Evolutionary conservation across 1,140 invertebrate species (phyloP), one percentile per base, ranked within the genome.

Genomic region (Zaprionus ornatus): DNA sequence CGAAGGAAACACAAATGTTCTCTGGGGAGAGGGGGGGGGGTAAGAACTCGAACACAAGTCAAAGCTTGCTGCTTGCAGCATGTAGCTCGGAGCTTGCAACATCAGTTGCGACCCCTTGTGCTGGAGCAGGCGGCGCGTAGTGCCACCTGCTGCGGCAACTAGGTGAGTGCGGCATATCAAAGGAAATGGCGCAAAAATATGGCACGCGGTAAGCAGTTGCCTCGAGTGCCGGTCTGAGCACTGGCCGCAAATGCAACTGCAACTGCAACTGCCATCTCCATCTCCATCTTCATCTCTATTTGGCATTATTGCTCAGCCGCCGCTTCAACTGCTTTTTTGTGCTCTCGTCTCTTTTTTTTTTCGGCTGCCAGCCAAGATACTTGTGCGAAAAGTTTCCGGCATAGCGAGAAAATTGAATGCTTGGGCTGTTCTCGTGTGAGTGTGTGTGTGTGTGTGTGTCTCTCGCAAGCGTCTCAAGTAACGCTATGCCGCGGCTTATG

Each of bases 121-220:
- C 27, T 29, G 70, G 66, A 56, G 61, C 19, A 21, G n/a, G 37
- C 27, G 9, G 54, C 42, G 42, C 42, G 42, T 19, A 13, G n/a
- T 56, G 45, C 59, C 50, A 45, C 50, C 45, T 70, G 70, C 64
- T 69, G 29, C 29, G 65, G 40, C 66, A 90, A 72, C 82, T 90
- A 80, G 87, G 85, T 90, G 76, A 90, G 85, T 80, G 77, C 79
- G 59, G 75, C 69, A 78, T 90, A 88, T 90, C 86, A 90, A 90
- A 90, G 85, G 82, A 90, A 90, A 90, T 90, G 80, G 69, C 80
- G 82, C 79, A 90, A 91, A 91, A 91, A 91, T 91, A 91, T 91
- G 79, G 88, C 81, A 85, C 88, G 82, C 90, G 77, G 79, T 91
- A 91, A 91, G 82, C 69, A 81, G 80, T 60, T 60, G 75, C 76